Conservation (phyloP, 23 tunicate species). For the Styela clava region DNA sequence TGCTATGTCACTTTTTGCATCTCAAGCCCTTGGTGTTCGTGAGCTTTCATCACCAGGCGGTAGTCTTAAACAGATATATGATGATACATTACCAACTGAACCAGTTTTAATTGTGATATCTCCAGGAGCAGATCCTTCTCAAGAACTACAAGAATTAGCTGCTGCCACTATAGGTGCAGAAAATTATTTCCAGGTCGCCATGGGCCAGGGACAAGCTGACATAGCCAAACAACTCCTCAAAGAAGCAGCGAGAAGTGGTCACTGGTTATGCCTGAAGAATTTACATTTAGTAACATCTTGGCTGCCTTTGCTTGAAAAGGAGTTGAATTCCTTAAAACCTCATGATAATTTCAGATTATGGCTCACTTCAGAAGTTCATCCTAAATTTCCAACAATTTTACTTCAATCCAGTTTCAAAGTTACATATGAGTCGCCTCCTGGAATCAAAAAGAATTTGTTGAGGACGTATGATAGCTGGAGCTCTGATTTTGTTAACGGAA, state of each 20-base stretch:
- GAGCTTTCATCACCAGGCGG: slow-evolving; percentile 76
- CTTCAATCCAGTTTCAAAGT: slow-evolving; percentile 76
- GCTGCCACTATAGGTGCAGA: slow-evolving; percentile 49
- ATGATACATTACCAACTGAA: slow-evolving; percentile 46
- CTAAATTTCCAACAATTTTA: slow-evolving; percentile 66
- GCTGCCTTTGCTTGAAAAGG: slow-evolving; percentile 84
- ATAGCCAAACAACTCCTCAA: slow-evolving; percentile 63
- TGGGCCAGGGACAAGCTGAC: slow-evolving; percentile 92
- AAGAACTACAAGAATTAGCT: slow-evolving; percentile 85
- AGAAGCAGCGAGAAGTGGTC: slow-evolving; percentile 83
- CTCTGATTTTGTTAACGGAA: slow-evolving; percentile 58
- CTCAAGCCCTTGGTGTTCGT: slow-evolving; percentile 42
- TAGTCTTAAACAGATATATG: slow-evolving; percentile 54
- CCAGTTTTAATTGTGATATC: slow-evolving; percentile 78
- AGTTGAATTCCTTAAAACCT: slow-evolving; percentile 53
- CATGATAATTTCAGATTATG: slow-evolving; percentile 88
- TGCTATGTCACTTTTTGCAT: slow-evolving; percentile 71
- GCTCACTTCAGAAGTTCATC: slow-evolving; percentile 89
- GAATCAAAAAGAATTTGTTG: slow-evolving; percentile 78
- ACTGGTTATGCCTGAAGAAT: slow-evolving; percentile 93
- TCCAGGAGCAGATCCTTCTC: slow-evolving; percentile 91
- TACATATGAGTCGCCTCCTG: slow-evolving; percentile 92
- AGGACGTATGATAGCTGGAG: slow-evolving; percentile 90
- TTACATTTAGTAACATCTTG: slow-evolving; percentile 84
- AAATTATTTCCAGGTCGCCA: slow-evolving; percentile 87